Base-by-base conservation (phyloP, 1,140 invertebrate genomes). In the Magallana angulata region DNA sequence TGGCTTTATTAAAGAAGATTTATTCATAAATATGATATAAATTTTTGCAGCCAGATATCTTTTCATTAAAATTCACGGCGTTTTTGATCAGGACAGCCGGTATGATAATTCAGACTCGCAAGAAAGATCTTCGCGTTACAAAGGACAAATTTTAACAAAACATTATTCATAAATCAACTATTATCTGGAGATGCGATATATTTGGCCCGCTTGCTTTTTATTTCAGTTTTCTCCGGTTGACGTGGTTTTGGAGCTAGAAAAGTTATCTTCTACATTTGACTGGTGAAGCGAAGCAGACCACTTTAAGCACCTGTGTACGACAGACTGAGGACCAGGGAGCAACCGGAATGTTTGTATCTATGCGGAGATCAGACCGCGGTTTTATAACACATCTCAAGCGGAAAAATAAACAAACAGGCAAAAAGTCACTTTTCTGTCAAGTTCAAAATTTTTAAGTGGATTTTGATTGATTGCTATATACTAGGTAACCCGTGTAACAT, bases 11-110 rank as follows among this genome's bases (percentile, higher is more conserved):
- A 76, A 76, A 24, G 68, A 76, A 76, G 68, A 76, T 76, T 76
- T 76, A 76, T 76, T 76, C 68, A 76, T 76, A 76, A 76, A 76
- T 76, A 76, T 76, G 68, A 76, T 76, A 76, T 76, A 76, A 76
- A 76, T 76, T 76, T 36, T 36, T 76, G 68, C 68, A 76, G 68
- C 24, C 68, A 76, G 68, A 24, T 76, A 76, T 76, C 68, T 76
- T 76, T 76, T 76, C 68, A 76, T 76, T 76, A 76, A 76, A 76
- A 76, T 76, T 76, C 68, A 76, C 68, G 68, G 68, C 18, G 11
- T 76, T 76, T 76, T 76, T 76, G 68, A 76, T 76, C 68, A 76
- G 24, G 68, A 76, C 68, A 76, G 68, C 68, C 68, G 68, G 68
- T 76, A 76, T 76, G 68, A 30, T 76, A 76, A 76, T 76, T 76